Base-by-base conservation (phyloP, 2,797 vertebrate genomes). In the Cossypha niveicapilla region DNA sequence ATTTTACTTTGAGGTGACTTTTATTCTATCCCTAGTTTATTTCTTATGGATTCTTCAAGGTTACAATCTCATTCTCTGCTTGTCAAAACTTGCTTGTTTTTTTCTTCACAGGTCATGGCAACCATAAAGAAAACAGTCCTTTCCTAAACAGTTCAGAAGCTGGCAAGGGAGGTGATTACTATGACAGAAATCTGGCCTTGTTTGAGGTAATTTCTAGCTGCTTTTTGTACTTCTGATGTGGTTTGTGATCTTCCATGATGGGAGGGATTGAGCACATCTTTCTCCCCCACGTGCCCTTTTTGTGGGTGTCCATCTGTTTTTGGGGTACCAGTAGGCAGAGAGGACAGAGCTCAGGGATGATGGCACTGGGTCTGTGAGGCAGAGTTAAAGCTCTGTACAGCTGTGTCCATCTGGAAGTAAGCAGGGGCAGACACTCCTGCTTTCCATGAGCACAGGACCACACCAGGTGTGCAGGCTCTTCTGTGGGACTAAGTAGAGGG, bases 51-150 rank as follows among this genome's bases (percentile, higher is more conserved):
- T 76, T 81, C 18, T 8, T 93, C 39, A 60, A 63, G 62, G 37
- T 86, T 77, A 65, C 32, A 10, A 16, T 45, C 61, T 68, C 13
- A 6, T 68, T 62, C 54, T 72, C 19, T 23, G 39, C 22, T 88
- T 85, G 89, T 2, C 32, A 75, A 76, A 94, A 75, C 11, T 11
- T 54, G 5, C 37, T 92, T 9, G 34, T 61, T 91, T 58, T 78
- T 82, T 50, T 50, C 44, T 94, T 88, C 68, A 60, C 80, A 99
- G 99, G 98, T 97, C 98, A 98, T 95, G 98, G 98, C 70, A 99
- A 98, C 96, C 99, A 99, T 96, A 99, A 98, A 97, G 99, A 99
- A 95, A 99, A 98, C 97, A 99, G 99, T 66, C 99, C 99, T 71
- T 99, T 99, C 92, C 98, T 99, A 88, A 98, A 95, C 93, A 98